Evolutionary conservation across 2,797 vertebrate species (phyloP).

Genomic region (Eurystomus glaucurus): DNA sequence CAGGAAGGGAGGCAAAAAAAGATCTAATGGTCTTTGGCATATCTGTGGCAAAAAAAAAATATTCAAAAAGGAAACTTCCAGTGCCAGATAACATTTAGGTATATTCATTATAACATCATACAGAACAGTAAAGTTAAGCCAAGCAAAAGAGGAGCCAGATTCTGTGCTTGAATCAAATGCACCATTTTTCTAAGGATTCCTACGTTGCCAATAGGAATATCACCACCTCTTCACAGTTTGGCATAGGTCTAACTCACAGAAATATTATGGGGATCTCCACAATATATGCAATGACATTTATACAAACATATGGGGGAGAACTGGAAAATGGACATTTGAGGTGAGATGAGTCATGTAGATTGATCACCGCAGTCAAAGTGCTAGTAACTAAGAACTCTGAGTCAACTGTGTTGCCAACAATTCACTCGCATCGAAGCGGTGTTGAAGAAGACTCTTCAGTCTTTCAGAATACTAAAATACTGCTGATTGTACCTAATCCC

Average conservation of each 20-base stretch:
- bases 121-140: not conserved
- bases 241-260: not conserved
- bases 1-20: not conserved
- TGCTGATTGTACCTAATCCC: not conserved
- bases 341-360: not conserved
- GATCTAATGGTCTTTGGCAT: not conserved
- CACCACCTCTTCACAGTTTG: not conserved
- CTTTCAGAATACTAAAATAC: not conserved
- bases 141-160: not conserved
- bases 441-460: not conserved
- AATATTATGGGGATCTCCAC: not conserved
- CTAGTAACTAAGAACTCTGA: not conserved
- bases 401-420: not conserved
- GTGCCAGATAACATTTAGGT: not conserved
- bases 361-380: not conserved
- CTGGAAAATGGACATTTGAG: not conserved
- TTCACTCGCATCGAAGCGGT: accelerated
- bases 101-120: not conserved
- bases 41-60: not conserved
- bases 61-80: not conserved
- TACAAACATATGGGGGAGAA: not conserved
- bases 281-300: not conserved
- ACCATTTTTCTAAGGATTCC: not conserved
- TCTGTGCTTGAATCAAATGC: not conserved
- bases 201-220: not conserved